Base-by-base conservation (phyloP, 2,797 vertebrate genomes). In the Linurgus olivaceus region DNA sequence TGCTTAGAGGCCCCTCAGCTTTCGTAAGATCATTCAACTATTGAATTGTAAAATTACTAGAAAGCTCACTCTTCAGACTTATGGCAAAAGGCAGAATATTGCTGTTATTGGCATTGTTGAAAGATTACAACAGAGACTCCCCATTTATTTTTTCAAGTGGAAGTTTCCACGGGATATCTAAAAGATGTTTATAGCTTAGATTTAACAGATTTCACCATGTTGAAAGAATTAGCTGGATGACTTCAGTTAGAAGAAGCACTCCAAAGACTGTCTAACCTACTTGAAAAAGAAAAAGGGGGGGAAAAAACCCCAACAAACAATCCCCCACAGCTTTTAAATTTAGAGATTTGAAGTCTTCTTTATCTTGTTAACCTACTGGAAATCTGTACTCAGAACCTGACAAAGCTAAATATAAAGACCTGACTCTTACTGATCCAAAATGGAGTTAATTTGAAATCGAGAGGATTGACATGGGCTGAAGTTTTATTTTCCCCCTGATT, bases 61-160 rank as follows among this genome's bases (percentile, higher is more conserved):
- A 67, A 84, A 77, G 55, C 12, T 20, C 58, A 58, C 10, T 44
- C 54, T 51, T 78, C 50, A 37, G 12, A 48, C 31, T 44, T 18
- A 16, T 4, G 40, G 54, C 11, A 57, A 83, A 75, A 38, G 45
- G 17, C 35, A 88, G 31, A 67, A 38, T 16, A 67, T 29, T 77
- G 45, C 72, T 72, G 55, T 61, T 83, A 81, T 29, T 86, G 57
- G 63, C 45, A 66, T 13, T 58, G 23, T n/a, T 82, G 4, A 42
- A 85, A 74, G 63, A 82, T 94, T 86, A 88, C 51, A 90, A 40
- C n/a, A 82, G 52, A 71, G 65, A 85, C 20, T 88, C 18, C 58
- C 24, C 77, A 58, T 85, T 76, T 73, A 50, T 58, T 94, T 94
- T 96, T 90, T 88, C 37, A 81, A 57, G 44, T 87, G 75, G 38